Base-by-base conservation (phyloP, 2,888 invertebrate genomes). In the Calephelis perditalis region DNA sequence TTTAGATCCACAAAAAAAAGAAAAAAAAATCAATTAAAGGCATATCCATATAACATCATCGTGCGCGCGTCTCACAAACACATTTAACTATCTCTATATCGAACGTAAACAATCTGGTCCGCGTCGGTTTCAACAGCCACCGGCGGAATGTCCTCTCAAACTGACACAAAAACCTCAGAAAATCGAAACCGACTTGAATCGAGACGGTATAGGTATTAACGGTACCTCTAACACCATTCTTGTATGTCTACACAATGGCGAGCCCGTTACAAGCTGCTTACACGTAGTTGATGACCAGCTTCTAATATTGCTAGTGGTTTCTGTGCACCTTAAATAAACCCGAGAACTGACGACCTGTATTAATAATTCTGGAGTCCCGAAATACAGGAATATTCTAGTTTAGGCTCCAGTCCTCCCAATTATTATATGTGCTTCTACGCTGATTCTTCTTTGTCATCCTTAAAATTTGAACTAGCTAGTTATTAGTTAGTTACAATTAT, bases 61-160 rank as follows among this genome's bases (percentile, higher is more conserved):
- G 61, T 46, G 58, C 61, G 70, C 68, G 72, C 75, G 79, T 78
- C 77, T 77, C 77, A 76, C 79, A 78, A 74, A 79, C 76, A 77
- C 73, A 74, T 73, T 76, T 78, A 80, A 78, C 81, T 86, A 85
- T 87, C 85, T 84, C 80, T 82, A 86, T 86, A 81, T 82, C 72
- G 81, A 81, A 84, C 83, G 85, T 86, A 87, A 86, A 87, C 86
- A 86, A 86, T 85, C 84, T 82, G 80, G 82, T 81, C 75, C 71
- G 77, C 74, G 84, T 78, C 72, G 82, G 78, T 87, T 86, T 86
- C 86, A 81, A 84, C 75, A 74, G 74, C 71, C 70, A 67, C 69
- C 61, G 58, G 59, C 64, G 70, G 69, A 69, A 68, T 71, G 71
- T 71, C 67, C 70, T 64, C 73, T 56, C 64, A 60, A 63, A 64